These are phyloP conservation scores for Pseudococcus viburni DNA, from an alignment of 2,888 invertebrate species.

Conservation along the genomic window DNA sequence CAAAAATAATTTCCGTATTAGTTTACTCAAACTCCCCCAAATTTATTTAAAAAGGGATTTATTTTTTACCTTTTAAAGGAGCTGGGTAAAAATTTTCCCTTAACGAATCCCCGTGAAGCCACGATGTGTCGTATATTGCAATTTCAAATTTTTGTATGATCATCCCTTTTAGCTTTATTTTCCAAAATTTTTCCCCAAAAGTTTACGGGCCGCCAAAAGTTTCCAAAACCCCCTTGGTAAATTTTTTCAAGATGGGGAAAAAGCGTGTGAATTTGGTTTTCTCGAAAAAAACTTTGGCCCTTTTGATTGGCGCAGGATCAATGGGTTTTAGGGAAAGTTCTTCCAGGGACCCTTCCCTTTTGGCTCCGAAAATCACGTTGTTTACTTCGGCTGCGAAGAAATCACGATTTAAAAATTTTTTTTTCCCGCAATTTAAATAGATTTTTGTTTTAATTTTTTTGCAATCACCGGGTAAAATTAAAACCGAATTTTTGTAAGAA, in stretches of 20 bases:
- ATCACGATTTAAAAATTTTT: not conserved
- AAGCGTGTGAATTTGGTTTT: constrained; percentile 77
- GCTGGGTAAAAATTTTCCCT: not conserved
- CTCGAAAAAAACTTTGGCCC: constrained; percentile 73
- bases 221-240: constrained; percentile 78
- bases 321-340: constrained; percentile 82
- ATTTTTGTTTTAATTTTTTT: too few relatives aligned
- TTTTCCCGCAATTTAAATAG: not conserved
- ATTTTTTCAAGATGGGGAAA: constrained; percentile 75
- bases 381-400: constrained; percentile 72
- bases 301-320: constrained; percentile 73
- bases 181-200: constrained; percentile 76
- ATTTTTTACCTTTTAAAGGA: constrained; percentile 43
- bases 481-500: constrained; percentile 80
- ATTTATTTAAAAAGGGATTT: not conserved
- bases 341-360: constrained; percentile 84
- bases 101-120: constrained; percentile 77
- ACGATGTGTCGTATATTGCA: constrained; percentile 80
- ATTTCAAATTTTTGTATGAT: constrained; percentile 77
- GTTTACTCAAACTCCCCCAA: not conserved
- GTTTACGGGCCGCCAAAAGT: constrained; percentile 72
- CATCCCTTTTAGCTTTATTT: constrained; percentile 75
- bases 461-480: constrained; percentile 76
- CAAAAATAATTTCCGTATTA: constrained; percentile 22
- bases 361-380: constrained; percentile 78